Evolutionary conservation across 2,113 vertebrate species (phyloP), one percentile per base, ranked within the genome.

Genomic region (Echinops telfairi): DNA sequence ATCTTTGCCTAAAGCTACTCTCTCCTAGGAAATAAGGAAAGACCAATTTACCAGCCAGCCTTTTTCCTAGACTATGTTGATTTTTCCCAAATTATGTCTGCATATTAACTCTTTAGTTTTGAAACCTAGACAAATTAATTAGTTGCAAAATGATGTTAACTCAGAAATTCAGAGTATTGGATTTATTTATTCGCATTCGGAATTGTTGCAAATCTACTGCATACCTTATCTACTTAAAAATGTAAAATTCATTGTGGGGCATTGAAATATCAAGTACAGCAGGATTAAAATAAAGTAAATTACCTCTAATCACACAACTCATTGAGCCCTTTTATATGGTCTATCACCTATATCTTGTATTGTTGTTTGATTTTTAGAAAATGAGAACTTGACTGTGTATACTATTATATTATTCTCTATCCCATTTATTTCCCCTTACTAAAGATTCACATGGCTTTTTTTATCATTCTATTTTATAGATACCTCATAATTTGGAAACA

Each of bases 221-320:
- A 82, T 6, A 17, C 7, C 2, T 62, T 62, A 62, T 62, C 60
- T 22, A 20, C 22, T 62, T 62, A 8, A 66, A 66, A 25, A 71
- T 57, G 25, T 71, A 92, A 64, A 12, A 89, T 20, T 23, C 7
- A 53, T 47, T 25, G 2, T 43, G 1, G 25, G 6, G 1, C 31
- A 86, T 2, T 88, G 17, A 20, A 80, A 96, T 89, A 83, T 7
- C 76, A 76, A 88, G 29, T 38, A 16, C 70, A 60, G 68, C 9
- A 47, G 19, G 77, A 71, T 77, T 53, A 77, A 89, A 91, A n/a
- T 38, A 40, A 62, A 75, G 47, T 36, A 60, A 71, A 81, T 81
- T 5, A 64, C 4, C 2, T 80, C 0, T 47, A 71, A 47, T 25
- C 38, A 64, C 2, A 70, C 17, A 23, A n/a, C 4, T 11, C 9